Evolutionary conservation across 1,140 invertebrate genomes (phyloP).

Genomic region (Aricia agestis): DNA sequence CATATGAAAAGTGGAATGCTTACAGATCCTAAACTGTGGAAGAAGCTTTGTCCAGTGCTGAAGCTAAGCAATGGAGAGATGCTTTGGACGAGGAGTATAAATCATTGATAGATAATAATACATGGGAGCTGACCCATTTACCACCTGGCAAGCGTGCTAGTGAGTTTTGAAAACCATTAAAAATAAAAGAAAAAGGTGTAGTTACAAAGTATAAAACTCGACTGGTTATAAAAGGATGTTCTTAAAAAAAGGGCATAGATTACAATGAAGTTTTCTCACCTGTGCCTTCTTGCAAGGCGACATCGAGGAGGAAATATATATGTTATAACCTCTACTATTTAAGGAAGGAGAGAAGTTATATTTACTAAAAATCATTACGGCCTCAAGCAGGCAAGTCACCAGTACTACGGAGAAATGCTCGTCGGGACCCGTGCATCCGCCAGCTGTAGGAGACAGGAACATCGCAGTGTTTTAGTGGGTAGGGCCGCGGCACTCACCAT

Average conservation of each 20-base stretch:
- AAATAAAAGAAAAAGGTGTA: not conserved
- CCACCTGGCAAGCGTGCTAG: not conserved
- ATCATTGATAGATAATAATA: not conserved
- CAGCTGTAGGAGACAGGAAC: too few relatives aligned
- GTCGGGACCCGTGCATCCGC: too few relatives aligned
- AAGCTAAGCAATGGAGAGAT: slow-evolving; percentile 6
- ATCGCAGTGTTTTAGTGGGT: too few relatives aligned
- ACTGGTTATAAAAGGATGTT: slow-evolving; percentile 17
- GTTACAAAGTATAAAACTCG: not conserved
- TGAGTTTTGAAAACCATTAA: not conserved
- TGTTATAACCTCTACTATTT: not conserved
- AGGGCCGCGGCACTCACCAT: too few relatives aligned
- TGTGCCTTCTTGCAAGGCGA: slow-evolving; percentile 1
- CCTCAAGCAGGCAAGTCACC: not conserved
- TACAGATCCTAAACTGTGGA: slow-evolving; percentile 23
- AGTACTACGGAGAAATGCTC: too few relatives aligned
- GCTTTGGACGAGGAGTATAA: not conserved
- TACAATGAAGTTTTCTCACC: slow-evolving; percentile 20
- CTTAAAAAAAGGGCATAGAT: slow-evolving; percentile 9
- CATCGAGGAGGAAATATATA: not conserved
- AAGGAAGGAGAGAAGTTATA: not conserved
- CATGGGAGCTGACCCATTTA: not conserved
- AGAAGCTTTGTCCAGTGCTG: not conserved
- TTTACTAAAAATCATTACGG: not conserved
- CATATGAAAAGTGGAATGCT: slow-evolving; percentile 36